These are phyloP conservation scores for Pedetes capensis DNA, from an alignment of 2,113 vertebrate genomes.

Conservation along the genomic window DNA sequence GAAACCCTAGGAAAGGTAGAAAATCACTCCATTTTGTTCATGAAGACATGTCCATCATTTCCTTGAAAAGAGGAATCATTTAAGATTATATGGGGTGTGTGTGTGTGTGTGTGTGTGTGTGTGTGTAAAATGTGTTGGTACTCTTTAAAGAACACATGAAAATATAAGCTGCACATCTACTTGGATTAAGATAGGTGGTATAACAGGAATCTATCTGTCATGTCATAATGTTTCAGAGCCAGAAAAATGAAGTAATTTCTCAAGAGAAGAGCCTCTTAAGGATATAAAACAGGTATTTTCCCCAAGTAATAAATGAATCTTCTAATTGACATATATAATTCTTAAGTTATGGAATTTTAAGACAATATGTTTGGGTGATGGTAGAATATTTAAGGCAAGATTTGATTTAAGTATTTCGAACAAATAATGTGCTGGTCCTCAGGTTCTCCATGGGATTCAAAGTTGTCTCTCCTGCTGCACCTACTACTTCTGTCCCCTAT, in stretches of 20 bases:
- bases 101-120: background rate
- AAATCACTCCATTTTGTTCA: background rate
- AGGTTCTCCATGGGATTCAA: background rate
- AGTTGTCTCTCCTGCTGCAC: background rate
- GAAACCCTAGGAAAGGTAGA: background rate
- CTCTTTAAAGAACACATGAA: slow-evolving; percentile 9
- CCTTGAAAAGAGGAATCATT: background rate
- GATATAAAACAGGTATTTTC: background rate
- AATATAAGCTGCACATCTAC: background rate
- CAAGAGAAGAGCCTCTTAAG: background rate
- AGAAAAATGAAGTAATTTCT: slow-evolving; percentile 15
- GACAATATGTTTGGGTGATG: background rate
- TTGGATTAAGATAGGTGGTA: background rate
- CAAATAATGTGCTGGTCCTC: background rate
- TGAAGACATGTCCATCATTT: background rate
- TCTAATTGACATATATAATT: background rate
- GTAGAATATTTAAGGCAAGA: background rate
- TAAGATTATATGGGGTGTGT: background rate
- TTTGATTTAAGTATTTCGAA: background rate
- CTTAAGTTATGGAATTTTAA: background rate
- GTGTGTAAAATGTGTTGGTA: background rate
- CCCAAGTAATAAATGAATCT: background rate
- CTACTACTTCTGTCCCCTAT: background rate
- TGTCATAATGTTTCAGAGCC: background rate
- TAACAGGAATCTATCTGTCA: background rate